Conservation (phyloP, 2,113 vertebrate species). For the Numida meleagris region DNA sequence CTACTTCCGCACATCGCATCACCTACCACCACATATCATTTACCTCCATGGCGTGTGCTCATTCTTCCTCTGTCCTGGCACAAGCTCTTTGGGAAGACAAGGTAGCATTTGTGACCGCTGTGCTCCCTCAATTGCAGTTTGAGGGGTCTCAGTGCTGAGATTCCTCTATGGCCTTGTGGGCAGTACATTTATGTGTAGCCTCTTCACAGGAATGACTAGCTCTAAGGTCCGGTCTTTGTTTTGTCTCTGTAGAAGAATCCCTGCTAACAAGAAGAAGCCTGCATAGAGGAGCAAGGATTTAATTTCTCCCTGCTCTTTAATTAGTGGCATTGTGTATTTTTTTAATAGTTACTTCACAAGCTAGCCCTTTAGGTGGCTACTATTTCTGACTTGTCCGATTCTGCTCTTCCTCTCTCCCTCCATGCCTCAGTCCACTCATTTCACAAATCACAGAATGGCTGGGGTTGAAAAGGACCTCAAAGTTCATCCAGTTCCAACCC, state of each 20-base stretch:
- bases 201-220: not conserved
- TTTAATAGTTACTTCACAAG: not conserved
- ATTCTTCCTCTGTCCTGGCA: not conserved
- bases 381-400: not conserved
- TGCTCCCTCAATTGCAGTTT: not conserved
- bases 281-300: not conserved
- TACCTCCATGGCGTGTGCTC: not conserved
- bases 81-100: not conserved
- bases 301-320: constrained; percentile 20
- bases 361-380: not conserved
- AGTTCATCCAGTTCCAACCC: no score
- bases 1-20: not conserved
- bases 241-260: not conserved
- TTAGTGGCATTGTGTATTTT: not conserved
- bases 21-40: not conserved
- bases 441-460: not conserved
- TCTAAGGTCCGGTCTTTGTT: not conserved
- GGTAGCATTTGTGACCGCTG: not conserved
- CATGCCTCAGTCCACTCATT: not conserved
- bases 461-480: no score
- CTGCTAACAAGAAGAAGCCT: constrained; percentile 15
- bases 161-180: not conserved
- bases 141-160: not conserved
- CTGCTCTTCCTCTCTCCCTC: not conserved
- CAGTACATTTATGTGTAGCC: not conserved